Evolutionary conservation across 35 echinoderm and acorn worm species (phyloP).

Genomic region (Apostichopus californicus): DNA sequence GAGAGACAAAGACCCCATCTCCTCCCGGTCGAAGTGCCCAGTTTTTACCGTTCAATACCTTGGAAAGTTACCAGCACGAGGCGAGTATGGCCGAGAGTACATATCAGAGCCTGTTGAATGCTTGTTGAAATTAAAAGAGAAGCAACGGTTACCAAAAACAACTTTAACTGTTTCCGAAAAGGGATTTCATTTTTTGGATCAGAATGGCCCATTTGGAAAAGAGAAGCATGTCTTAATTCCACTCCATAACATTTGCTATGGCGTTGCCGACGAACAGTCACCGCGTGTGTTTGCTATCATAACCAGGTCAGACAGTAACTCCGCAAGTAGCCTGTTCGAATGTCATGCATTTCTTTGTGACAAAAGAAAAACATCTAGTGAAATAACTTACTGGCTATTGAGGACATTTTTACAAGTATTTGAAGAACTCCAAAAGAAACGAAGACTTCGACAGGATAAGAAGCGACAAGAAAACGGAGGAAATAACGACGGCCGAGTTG

Average conservation of each 20-base stretch:
- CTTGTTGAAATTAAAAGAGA: conserved; percentile 73
- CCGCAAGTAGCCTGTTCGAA: conserved; percentile 87
- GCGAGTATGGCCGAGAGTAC: conserved; percentile 91
- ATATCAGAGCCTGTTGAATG: conserved; percentile 92
- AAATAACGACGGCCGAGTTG: background rate
- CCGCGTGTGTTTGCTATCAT: conserved; percentile 97
- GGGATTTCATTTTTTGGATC: conserved; percentile 96
- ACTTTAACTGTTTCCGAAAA: conserved; percentile 82
- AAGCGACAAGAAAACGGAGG: conserved; percentile 26
- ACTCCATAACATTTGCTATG: conserved; percentile 96
- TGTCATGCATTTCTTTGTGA: conserved; percentile 94
- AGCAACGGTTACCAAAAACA: conserved; percentile 63
- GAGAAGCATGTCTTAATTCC: conserved; percentile 97
- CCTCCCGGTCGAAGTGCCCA: conserved; percentile 63
- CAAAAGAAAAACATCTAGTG: conserved; percentile 70
- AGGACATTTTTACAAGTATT: conserved; percentile 96
- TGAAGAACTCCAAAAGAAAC: conserved; percentile 82
- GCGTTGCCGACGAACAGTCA: conserved; percentile 89
- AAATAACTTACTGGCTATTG: conserved; percentile 94
- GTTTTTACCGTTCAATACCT: conserved; percentile 89
- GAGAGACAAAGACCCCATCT: conserved; percentile 1
- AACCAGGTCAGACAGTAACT: conserved; percentile 82
- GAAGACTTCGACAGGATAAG: conserved; percentile 76
- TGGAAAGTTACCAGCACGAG: conserved; percentile 89
- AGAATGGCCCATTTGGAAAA: conserved; percentile 94